Evolutionary conservation across 2,888 invertebrate genomes (phyloP).

Genomic region (Gerris lacustris): DNA sequence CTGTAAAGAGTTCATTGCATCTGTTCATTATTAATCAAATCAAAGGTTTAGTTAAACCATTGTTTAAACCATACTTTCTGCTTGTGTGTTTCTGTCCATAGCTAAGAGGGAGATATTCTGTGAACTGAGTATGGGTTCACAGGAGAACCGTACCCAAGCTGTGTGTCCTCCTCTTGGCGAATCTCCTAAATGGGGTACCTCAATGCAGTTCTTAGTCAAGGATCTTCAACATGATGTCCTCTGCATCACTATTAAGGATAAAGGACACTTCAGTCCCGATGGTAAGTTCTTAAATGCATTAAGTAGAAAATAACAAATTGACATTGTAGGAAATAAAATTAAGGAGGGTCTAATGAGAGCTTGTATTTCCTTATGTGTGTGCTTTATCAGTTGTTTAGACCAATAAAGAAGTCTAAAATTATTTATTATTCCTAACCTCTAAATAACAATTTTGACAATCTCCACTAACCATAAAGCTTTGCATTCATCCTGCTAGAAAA

Average conservation of each 20-base stretch:
- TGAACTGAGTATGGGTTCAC: constrained; percentile 58
- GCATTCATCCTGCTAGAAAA: too few species aligned
- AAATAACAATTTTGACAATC: too few species aligned
- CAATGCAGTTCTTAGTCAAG: constrained; percentile 63
- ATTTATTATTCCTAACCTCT: too few species aligned
- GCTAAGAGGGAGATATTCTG: constrained; percentile 60
- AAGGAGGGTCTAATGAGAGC: neutral
- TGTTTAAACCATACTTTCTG: too few species aligned
- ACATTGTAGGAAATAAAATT: neutral
- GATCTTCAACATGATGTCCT: constrained; percentile 55
- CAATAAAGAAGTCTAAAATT: too few species aligned
- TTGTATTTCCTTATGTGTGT: neutral
- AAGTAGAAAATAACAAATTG: neutral
- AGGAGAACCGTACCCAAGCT: constrained; percentile 54
- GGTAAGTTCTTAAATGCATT: constrained; percentile 40
- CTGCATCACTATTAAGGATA: constrained; percentile 56
- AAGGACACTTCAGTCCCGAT: constrained; percentile 58
- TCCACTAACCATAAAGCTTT: too few species aligned
- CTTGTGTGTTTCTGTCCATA: constrained; percentile 29
- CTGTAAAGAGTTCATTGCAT: too few species aligned
- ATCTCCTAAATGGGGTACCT: constrained; percentile 57
- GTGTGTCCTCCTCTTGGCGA: constrained; percentile 35
- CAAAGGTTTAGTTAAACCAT: too few species aligned
- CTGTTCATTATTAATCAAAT: too few species aligned
- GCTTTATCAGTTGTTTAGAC: too few species aligned